Evolutionary conservation across 2,797 vertebrate species (phyloP).

Genomic region (Crypturellus tataupa): DNA sequence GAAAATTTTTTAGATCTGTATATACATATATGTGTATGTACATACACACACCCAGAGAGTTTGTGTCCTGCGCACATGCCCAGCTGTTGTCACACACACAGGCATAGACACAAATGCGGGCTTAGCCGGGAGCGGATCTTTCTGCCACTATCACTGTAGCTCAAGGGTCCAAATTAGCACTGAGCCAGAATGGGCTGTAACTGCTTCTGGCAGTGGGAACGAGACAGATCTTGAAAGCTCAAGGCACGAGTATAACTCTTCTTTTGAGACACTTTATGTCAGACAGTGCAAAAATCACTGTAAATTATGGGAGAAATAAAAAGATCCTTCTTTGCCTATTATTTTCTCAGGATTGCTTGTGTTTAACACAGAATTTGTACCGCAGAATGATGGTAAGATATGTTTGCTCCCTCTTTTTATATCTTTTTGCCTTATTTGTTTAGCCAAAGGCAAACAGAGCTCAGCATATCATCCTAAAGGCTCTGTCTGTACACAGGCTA

Average conservation of each 20-base stretch:
- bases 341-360: background rate
- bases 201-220: background rate
- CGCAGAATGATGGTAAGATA: background rate
- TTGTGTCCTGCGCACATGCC: background rate
- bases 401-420: background rate
- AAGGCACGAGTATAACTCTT: background rate
- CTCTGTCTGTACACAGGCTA: background rate
- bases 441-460: background rate
- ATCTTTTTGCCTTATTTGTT: background rate
- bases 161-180: background rate
- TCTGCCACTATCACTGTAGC: background rate
- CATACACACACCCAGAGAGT: background rate
- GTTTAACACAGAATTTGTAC: background rate
- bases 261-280: background rate
- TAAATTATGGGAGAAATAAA: background rate
- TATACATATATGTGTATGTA: background rate
- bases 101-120: accelerated
- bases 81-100: background rate
- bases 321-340: background rate
- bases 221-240: slow-evolving; percentile 1
- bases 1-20: background rate
- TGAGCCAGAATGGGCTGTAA: background rate
- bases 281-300: background rate
- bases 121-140: background rate
- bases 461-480: background rate